phyloP scores from a whole-genome alignment of 2,797 vertebrate species.

The Poeciliopsis presidionis region DNA sequence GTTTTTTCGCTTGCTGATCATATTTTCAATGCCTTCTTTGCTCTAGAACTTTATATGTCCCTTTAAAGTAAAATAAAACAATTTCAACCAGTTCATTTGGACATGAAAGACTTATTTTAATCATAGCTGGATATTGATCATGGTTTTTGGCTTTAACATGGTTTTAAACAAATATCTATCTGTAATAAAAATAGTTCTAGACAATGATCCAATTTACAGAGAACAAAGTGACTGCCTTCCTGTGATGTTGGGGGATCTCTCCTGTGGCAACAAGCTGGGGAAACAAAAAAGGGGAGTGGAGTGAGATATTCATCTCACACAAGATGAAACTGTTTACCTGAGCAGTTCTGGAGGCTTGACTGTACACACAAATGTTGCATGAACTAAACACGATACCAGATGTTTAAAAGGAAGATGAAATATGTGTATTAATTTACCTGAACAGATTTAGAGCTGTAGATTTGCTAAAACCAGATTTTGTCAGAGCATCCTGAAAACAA shows the following conservation, averaged over 20 bases:
- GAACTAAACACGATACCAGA: slow-evolving; percentile 30
- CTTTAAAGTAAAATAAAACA: neutral
- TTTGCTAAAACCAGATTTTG: slow-evolving; percentile 27
- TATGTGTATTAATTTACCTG: slow-evolving; percentile 56
- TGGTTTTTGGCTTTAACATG: slow-evolving; percentile 29
- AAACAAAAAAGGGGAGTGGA: neutral
- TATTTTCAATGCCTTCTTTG: neutral
- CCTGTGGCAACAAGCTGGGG: slow-evolving; percentile 3
- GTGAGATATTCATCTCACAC: slow-evolving; percentile 46
- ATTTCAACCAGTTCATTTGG: slow-evolving; percentile 5
- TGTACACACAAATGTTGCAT: slow-evolving; percentile 54
- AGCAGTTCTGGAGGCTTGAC: slow-evolving; percentile 33
- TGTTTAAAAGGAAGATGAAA: slow-evolving; percentile 36
- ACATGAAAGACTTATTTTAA: slow-evolving; percentile 14
- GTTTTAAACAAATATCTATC: slow-evolving; percentile 35
- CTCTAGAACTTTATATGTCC: neutral
- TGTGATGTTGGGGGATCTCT: slow-evolving; percentile 43
- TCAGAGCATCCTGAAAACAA: slow-evolving; percentile 14
- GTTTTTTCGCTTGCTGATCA: neutral
- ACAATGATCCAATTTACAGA: slow-evolving; percentile 47
- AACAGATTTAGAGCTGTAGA: slow-evolving; percentile 38
- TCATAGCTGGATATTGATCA: slow-evolving; percentile 32
- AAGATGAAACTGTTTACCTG: slow-evolving; percentile 41
- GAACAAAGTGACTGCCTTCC: slow-evolving; percentile 34
- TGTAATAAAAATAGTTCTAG: slow-evolving; percentile 28